These are phyloP conservation scores for Tryphoninae sp. DNA, from an alignment of 2,888 invertebrate genomes.

Conservation along the genomic window DNA sequence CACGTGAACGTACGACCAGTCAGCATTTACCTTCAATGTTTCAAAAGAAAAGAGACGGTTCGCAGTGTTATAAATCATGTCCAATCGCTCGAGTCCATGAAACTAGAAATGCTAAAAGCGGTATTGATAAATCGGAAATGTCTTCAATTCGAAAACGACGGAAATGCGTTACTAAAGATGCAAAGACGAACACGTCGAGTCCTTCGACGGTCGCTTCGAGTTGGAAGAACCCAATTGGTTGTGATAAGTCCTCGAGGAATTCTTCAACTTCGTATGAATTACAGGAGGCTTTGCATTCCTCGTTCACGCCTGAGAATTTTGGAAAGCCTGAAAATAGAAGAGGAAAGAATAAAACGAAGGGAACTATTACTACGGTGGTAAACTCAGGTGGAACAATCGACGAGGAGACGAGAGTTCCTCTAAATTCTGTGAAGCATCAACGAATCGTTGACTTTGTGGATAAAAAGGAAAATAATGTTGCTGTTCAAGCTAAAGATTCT, in stretches of 20 bases:
- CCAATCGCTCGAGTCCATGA: neutral
- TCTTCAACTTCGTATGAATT: conserved; percentile 7
- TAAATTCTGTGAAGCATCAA: neutral
- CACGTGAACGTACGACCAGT: neutral
- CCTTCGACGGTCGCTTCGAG: conserved; percentile 2
- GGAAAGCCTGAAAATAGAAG: neutral
- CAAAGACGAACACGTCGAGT: neutral
- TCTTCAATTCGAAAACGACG: conserved; percentile 2
- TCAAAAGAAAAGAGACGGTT: neutral
- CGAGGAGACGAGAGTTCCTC: conserved; percentile 2
- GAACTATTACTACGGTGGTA: neutral
- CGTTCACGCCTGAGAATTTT: neutral
- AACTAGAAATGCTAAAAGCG: neutral
- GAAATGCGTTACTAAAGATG: neutral
- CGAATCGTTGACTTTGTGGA: conserved; percentile 19
- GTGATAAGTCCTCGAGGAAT: neutral
- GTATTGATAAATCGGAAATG: neutral
- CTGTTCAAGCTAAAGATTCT: conserved; percentile 10
- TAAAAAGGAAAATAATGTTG: conserved; percentile 1
- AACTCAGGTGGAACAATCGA: neutral
- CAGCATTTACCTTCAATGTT: conserved; percentile 1
- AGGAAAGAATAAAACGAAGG: conserved; percentile 9
- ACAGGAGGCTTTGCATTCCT: neutral
- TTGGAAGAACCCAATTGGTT: neutral
- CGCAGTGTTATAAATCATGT: neutral